Percentiles rank a stretch among this genome's conserved stretches.
Evolutionary conservation across 2,888 invertebrate genomes (phyloP).

Genomic region (Nyleta sp.): DNA sequence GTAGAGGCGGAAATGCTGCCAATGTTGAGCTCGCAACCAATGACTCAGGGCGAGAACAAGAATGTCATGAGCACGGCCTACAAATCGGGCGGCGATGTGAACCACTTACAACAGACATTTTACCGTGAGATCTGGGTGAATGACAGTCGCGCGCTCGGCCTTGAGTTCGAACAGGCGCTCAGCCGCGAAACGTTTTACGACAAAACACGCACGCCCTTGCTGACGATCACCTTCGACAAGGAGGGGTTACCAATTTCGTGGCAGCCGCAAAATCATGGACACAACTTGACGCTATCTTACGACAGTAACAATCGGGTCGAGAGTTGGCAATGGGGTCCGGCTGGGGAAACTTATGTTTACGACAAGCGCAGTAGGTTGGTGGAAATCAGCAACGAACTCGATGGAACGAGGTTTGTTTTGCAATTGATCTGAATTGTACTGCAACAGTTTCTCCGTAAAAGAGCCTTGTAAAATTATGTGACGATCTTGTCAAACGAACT

Average conservation of each 20-base stretch:
- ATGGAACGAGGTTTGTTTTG: slow-evolving; percentile 85
- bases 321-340: slow-evolving; percentile 95
- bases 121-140: slow-evolving; percentile 95
- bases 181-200: slow-evolving; percentile 96
- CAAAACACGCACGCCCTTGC: slow-evolving; percentile 90
- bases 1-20: slow-evolving; percentile 96
- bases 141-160: slow-evolving; percentile 92
- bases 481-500: no score
- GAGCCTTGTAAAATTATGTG: no score
- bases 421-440: no score
- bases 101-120: slow-evolving; percentile 92
- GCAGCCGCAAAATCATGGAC: slow-evolving; percentile 90
- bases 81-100: slow-evolving; percentile 92
- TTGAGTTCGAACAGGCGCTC: slow-evolving; percentile 96
- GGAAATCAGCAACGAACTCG: slow-evolving; percentile 94
- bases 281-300: slow-evolving; percentile 93
- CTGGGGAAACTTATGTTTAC: slow-evolving; percentile 93
- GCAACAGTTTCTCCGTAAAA: no score
- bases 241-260: slow-evolving; percentile 95
- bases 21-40: slow-evolving; percentile 93
- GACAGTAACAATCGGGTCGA: slow-evolving; percentile 94
- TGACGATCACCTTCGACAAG: slow-evolving; percentile 94
- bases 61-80: slow-evolving; percentile 93
- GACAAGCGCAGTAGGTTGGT: slow-evolving; percentile 94
- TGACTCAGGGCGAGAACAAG: slow-evolving; percentile 89